Conservation (phyloP, 2,113 vertebrate genomes). For the Psilopsiagon aymara region DNA sequence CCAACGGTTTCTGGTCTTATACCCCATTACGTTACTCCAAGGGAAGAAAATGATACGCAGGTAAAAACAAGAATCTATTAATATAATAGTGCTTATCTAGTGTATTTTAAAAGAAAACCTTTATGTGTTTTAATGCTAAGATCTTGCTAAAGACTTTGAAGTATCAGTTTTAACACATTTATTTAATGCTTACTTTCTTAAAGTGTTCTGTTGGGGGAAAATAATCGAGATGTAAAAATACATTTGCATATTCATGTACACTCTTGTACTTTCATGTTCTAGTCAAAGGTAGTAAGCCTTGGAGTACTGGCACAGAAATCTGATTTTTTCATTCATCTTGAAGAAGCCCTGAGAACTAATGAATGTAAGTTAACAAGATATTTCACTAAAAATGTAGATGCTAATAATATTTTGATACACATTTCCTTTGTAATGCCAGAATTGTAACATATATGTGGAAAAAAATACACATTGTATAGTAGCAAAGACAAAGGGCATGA, state of each 20-base stretch:
- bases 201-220: neutral
- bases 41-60: slow-evolving; percentile 67
- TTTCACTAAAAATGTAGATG: neutral
- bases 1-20: slow-evolving; percentile 91
- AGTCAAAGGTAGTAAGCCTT: slow-evolving; percentile 90
- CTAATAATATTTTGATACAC: neutral
- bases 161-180: neutral
- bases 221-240: neutral
- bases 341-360: slow-evolving; percentile 77
- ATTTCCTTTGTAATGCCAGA: neutral
- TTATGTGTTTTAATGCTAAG: neutral
- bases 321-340: slow-evolving; percentile 82
- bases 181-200: neutral
- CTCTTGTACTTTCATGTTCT: slow-evolving; percentile 33
- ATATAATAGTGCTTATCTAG: neutral
- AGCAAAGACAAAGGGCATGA: neutral
- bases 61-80: slow-evolving; percentile 57
- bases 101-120: neutral
- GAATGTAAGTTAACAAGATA: slow-evolving; percentile 82
- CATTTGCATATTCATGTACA: neutral
- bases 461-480: neutral
- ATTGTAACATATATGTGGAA: neutral
- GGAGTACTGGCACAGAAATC: slow-evolving; percentile 86
- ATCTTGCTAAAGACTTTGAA: neutral
- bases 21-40: slow-evolving; percentile 79